Evolutionary conservation across 2,888 invertebrate species (phyloP).

Genomic region (Tenthredo scrophulariae): DNA sequence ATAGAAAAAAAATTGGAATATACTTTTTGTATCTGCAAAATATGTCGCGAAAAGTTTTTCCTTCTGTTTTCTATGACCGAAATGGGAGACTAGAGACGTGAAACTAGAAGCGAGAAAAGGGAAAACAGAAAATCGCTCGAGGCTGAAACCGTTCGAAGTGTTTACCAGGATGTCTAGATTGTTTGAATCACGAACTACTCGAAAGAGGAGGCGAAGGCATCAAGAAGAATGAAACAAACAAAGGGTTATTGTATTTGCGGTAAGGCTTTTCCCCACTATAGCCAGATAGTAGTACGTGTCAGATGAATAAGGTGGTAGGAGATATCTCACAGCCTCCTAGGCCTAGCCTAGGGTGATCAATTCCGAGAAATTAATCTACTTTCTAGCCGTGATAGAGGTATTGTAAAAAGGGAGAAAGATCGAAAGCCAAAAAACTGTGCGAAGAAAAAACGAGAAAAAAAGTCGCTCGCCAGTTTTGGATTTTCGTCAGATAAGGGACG

Average conservation of each 20-base stretch:
- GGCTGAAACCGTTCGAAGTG: constrained; percentile 63
- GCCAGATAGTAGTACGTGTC: background rate
- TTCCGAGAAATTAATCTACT: background rate
- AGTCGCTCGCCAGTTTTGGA: too few species aligned
- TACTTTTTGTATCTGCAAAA: too few species aligned
- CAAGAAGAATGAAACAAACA: constrained; percentile 73
- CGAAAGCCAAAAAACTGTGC: too few species aligned
- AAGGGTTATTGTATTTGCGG: constrained; percentile 77
- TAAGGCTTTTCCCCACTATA: constrained; percentile 62
- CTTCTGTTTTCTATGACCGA: too few species aligned
- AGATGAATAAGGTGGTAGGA: background rate
- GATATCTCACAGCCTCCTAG: too few species aligned
- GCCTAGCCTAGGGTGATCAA: constrained; percentile 3
- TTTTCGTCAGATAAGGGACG: too few species aligned
- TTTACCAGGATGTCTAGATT: constrained; percentile 75
- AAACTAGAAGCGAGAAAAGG: background rate
- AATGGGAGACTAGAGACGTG: too few species aligned
- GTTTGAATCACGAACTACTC: constrained; percentile 73
- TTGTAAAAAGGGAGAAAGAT: too few species aligned
- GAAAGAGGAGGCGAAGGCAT: constrained; percentile 52
- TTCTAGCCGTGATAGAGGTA: too few species aligned
- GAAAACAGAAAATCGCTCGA: constrained; percentile 64
- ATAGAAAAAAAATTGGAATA: too few species aligned
- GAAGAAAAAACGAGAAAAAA: too few species aligned
- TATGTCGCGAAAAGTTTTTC: too few species aligned